Percentiles rank a stretch among this genome's conserved stretches.
Evolutionary conservation across 2,113 vertebrate species (phyloP).

Genomic region (Ochotona princeps): DNA sequence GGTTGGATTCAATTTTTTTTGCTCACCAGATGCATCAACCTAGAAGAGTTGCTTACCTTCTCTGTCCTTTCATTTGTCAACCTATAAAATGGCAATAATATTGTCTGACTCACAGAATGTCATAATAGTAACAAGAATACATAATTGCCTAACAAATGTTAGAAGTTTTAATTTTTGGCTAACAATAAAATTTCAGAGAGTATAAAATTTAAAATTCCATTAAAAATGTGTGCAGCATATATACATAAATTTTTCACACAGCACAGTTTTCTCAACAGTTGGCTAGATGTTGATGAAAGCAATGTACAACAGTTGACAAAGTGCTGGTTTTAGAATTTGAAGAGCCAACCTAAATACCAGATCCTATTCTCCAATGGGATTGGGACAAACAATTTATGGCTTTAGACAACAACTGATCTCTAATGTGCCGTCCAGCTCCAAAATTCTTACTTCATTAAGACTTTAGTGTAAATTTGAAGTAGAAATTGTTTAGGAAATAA

Average conservation of each 20-base stretch:
- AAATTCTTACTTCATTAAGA: constrained; percentile 34
- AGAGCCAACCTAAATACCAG: background rate
- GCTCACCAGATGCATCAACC: background rate
- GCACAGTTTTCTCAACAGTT: background rate
- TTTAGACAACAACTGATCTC: background rate
- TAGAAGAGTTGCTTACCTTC: background rate
- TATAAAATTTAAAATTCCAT: constrained; percentile 15
- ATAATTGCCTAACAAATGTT: background rate
- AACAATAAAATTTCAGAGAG: constrained; percentile 15
- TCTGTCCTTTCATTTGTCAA: background rate
- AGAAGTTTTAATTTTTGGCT: constrained; percentile 17
- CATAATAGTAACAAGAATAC: background rate
- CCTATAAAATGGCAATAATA: background rate
- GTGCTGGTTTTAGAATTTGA: background rate
- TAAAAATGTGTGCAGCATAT: background rate
- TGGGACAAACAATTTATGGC: background rate
- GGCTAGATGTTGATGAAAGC: background rate
- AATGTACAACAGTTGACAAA: background rate
- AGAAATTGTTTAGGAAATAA: background rate
- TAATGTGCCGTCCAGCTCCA: background rate
- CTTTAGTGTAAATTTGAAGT: background rate
- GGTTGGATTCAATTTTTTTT: background rate
- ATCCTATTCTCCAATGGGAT: background rate
- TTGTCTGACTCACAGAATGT: background rate
- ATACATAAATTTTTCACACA: background rate